Conservation (phyloP, 1,140 invertebrate species). For the Chironomus tepperi region DNA sequence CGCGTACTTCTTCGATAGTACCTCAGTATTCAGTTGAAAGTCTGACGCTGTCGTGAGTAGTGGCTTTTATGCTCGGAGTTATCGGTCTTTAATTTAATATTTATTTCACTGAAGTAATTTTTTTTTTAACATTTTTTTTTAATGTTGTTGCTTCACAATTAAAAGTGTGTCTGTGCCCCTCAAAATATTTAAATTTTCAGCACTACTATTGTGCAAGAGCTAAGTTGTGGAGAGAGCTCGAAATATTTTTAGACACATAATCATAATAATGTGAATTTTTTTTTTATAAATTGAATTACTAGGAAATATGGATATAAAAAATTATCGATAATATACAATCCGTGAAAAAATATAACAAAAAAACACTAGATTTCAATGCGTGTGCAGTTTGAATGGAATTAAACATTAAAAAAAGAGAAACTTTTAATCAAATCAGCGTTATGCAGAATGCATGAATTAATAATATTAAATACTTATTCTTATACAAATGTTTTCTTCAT, state of each 20-base stretch:
- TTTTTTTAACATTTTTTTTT: not conserved
- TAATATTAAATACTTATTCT: not conserved
- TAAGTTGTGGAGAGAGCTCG: not conserved
- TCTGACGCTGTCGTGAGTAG: not conserved
- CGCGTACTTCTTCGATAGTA: not conserved
- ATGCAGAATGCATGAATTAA: not conserved
- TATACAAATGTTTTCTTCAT: not conserved
- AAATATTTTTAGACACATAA: not conserved
- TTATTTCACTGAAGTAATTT: not conserved
- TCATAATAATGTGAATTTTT: not conserved
- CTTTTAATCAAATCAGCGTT: not conserved
- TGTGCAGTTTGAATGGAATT: not conserved
- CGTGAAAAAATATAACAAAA: not conserved
- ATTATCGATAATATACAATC: not conserved
- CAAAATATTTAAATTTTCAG: constrained; percentile 9
- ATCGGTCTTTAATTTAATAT: not conserved
- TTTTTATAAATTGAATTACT: not conserved
- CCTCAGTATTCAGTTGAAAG: not conserved
- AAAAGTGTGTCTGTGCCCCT: not conserved
- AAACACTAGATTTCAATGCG: not conserved
- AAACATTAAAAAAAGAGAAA: constrained; percentile 15
- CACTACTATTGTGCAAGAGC: not conserved
- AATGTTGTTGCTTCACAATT: constrained; percentile 6
- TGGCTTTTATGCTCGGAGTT: not conserved
- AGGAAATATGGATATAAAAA: not conserved